Evolutionary conservation across 1,140 invertebrate genomes (phyloP), one percentile per base, ranked within the genome.

Genomic region (Stenopsyche tienmushanensis): DNA sequence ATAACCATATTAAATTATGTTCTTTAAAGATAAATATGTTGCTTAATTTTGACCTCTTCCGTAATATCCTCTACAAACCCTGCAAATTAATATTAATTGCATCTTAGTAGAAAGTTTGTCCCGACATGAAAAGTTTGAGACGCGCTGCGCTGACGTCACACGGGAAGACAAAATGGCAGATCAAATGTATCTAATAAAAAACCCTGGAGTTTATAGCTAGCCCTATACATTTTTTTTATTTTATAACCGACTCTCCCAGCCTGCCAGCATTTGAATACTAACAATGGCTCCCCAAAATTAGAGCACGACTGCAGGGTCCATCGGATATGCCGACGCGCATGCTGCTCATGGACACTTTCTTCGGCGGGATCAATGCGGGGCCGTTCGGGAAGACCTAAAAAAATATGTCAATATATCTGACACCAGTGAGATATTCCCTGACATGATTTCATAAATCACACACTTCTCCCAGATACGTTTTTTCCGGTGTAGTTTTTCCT

Each of bases 131-230:
- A n/a, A n/a, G n/a, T n/a, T n/a, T n/a, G n/a, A n/a, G n/a, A n/a
- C n/a, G n/a, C n/a, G n/a, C n/a, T n/a, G n/a, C 44, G 7, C 13
- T 58, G 13, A 54, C 52, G 23, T 29, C 23, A 24, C 39, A 21
- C 1, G n/a, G 21, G 23, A 34, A 58, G 55, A 58, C 55, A 58
- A 58, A 26, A 58, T 58, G 55, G 55, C 55, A 41, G 55, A 58
- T 58, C 55, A 58, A 58, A 58, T 42, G 39, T 15, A 41, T 44
- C 55, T 42, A 58, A 58, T 58, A 58, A 58, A 58, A 58, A 58
- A 58, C 55, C 55, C 55, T 55, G 44, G 55, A 41, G 55, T 58
- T 58, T 58, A 58, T 21, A 41, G 39, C 34, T 15, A 20, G 39
- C 55, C 15, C 39, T 58, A 58, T 23, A 58, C 23, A 23, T 39